These are phyloP conservation scores for Sminthurinus signatus DNA, from an alignment of 1,140 invertebrate genomes.

Conservation along the genomic window DNA sequence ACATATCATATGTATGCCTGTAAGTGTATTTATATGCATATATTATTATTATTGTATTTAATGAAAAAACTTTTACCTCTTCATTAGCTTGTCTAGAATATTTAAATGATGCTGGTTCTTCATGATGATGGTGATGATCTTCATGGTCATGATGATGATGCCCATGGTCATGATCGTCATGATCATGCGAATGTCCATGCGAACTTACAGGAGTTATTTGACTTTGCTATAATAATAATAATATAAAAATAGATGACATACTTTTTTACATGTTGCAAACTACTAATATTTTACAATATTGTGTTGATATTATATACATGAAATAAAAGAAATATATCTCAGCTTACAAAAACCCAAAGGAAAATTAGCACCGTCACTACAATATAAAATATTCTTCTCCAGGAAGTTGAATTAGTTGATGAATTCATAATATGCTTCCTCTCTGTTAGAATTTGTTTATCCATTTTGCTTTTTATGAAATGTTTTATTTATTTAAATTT, in stretches of 20 bases:
- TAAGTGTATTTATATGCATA: neutral
- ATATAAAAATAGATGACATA: slow-evolving; percentile 21
- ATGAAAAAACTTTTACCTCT: neutral
- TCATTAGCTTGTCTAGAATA: slow-evolving; percentile 66
- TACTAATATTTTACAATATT: too few relatives aligned
- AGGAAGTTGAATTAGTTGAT: neutral
- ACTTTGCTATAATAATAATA: slow-evolving; percentile 54
- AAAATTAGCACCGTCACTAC: slow-evolving; percentile 18
- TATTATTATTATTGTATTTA: too few relatives aligned
- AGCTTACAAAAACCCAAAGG: slow-evolving; percentile 59
- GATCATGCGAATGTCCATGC: slow-evolving; percentile 43
- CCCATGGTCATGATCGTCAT: slow-evolving; percentile 45
- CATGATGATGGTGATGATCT: slow-evolving; percentile 38
- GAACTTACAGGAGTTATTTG: slow-evolving; percentile 33
- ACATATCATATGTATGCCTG: neutral
- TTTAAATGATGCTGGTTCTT: slow-evolving; percentile 62
- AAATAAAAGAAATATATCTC: slow-evolving; percentile 11
- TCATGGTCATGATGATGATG: slow-evolving; percentile 46
- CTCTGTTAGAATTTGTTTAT: too few relatives aligned
- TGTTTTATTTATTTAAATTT: too few relatives aligned
- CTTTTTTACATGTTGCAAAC: too few relatives aligned
- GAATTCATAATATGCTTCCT: too few relatives aligned
- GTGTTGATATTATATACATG: too few relatives aligned
- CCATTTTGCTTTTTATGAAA: too few relatives aligned
- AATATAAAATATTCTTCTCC: slow-evolving; percentile 12